Evolutionary conservation across 2,888 invertebrate genomes (phyloP), one percentile per base, ranked within the genome.

Genomic region (Apamea crenata): DNA sequence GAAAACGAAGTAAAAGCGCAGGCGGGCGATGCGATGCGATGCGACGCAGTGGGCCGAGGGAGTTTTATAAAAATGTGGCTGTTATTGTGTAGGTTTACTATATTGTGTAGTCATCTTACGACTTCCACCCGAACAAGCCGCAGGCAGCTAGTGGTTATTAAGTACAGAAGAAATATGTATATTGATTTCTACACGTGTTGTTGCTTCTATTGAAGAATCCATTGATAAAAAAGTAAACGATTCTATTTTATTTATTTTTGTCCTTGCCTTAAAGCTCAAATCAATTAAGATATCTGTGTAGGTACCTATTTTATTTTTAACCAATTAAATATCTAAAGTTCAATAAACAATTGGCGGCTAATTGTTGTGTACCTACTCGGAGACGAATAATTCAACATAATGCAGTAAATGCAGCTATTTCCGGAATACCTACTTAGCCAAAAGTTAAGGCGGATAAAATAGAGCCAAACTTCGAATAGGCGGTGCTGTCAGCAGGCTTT

Each of bases 291-390:
- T 47, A 29, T 68, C 29, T 12, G 12, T 44, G 44, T 6, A 44
- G 29, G 29, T 69, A n/a, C n/a, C n/a, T n/a, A 47, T 32, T 50
- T 47, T 69, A 69, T 50, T 50, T 68, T 5, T 69, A 69, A 25
- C 16, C 47, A 50, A 47, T 69, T 47, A 47, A 50, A 21, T 50
- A 69, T 29, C 21, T 47, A 50, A 21, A 29, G 21, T 29, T 47
- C 8, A 69, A 69, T 50, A 50, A 16, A 32, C 7, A 50, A 32
- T 32, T 69, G 50, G 32, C 47, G 29, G 21, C 29, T 69, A 14
- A 50, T 69, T 69, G 8, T 32, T 69, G 21, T 44, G 14, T 68
- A 29, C 6, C 47, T 47, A 29, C 44, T 32, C 71, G 10, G 29
- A 18, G 21, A 40, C 29, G 16, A 40, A 21, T 14, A 21, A 29